Evolutionary conservation across 2,113 vertebrate species (phyloP), one percentile per base, ranked within the genome.

Genomic region (Fregata magnificens): DNA sequence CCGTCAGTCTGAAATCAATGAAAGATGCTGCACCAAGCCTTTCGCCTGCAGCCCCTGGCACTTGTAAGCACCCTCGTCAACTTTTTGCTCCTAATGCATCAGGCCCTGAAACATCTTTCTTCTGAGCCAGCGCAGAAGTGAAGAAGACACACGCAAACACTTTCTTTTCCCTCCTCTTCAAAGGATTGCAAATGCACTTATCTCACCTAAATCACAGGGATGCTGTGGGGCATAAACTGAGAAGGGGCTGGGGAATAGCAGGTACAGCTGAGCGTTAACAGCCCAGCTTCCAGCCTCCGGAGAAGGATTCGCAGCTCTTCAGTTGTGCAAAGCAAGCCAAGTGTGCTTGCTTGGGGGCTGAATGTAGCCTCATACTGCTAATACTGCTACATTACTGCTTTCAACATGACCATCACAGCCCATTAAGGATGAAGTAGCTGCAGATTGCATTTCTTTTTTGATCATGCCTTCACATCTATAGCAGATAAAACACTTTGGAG

Each of bases 171-270:
- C 24, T 73, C 16, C 25, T 44, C 49, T 80, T 70, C 38, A 13
- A 36, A 84, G 53, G n/a, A 3, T 9, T 36, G 59, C 38, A n/a
- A 21, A 36, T 0, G 0, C 13, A 3, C 10, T 66, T n/a, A 2
- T 49, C n/a, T 42, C 32, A 13, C 34, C 69, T 26, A 13, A 16
- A 32, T 45, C n/a, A 16, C 15, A 1, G 0, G 5, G 50, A 49
- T 34, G 22, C 67, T 62, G 34, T 19, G 62, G 45, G 63, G 55
- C 59, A 24, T 16, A 20, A 29, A 7, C 28, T 55, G 36, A 53
- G 76, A 5, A 34, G 47, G 34, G 45, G 26, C 56, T 42, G 66
- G 42, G 62, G 55, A 71, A 40, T 2, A 49, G 38, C 82, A 34
- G 36, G 44, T 14, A 17, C 9, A 25, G 67, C 49, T 26, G 56